Evolutionary conservation across 2,113 vertebrate genomes (phyloP), one percentile per base, ranked within the genome.

Genomic region (Piprites chloris): DNA sequence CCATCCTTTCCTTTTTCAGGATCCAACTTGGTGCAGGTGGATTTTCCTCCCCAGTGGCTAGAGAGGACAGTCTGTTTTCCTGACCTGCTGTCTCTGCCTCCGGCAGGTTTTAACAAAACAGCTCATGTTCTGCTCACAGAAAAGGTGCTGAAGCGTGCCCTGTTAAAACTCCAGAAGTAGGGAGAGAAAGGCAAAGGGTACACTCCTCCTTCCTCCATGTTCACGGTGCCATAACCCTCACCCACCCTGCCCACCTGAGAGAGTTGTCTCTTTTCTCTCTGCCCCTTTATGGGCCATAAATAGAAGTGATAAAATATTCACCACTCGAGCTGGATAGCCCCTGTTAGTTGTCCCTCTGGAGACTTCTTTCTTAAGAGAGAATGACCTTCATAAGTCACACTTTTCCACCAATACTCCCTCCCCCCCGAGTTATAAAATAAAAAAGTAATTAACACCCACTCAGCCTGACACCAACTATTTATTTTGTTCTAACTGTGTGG

Each of bases 401-500:
- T 87, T 95, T 82, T 78, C 87, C 68, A 67, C 90, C 87, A 65
- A 65, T 90, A 93, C 53, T 95, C 84, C 83, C 66, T 93, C 68
- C 75, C 94, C 73, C 87, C 47, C 24, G 85, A 93, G 44, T 85
- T 66, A 89, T 91, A 94, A 98, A 97, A 97, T 97, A 96, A 97
- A 97, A 97, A 94, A 97, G 97, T 98, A 98, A 98, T 98, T 98
- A 98, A 98, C 97, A 96, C 97, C 95, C 98, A 97, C 97, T 97
- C 97, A 94, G 97, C 96, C 97, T 97, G 98, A 98, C 98, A 97
- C 94, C 92, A 95, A 97, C 98, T 98, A 98, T 98, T 98, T 98
- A 98, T 98, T 98, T 97, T 98, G 98, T 96, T 97, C 97, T 97
- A 98, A 98, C 98, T 95, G 97, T 96, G 98, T 89, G 97, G 97